These are phyloP conservation scores for Pachliopta kotzebuea DNA, from an alignment of 2,888 invertebrate species.

Conservation along the genomic window DNA sequence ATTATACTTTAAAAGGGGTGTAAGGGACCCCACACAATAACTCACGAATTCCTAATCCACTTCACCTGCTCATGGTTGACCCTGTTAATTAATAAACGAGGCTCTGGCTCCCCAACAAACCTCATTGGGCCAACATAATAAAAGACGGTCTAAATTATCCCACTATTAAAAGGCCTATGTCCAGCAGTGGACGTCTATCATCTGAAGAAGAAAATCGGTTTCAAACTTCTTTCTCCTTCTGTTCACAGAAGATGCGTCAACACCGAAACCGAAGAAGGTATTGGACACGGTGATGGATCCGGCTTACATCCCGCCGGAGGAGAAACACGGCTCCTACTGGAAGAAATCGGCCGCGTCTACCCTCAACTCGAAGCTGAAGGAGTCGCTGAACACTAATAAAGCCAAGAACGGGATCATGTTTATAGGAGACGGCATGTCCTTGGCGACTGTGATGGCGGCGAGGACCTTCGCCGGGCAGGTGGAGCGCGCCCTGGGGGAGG, in stretches of 20 bases:
- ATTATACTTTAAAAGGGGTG: too few species aligned
- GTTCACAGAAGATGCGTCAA: conserved; percentile 50
- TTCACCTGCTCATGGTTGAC: too few species aligned
- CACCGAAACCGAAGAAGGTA: conserved; percentile 58
- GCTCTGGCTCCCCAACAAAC: too few species aligned
- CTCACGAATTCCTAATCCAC: too few species aligned
- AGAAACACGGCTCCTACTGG: conserved; percentile 68
- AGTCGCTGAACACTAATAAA: conserved; percentile 53
- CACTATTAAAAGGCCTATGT: too few species aligned
- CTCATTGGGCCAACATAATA: too few species aligned
- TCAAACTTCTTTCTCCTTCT: neutral
- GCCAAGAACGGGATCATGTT: conserved; percentile 88
- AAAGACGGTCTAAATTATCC: too few species aligned
- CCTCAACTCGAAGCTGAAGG: conserved; percentile 51
- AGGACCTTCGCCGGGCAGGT: conserved; percentile 84
- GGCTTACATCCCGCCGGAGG: conserved; percentile 58
- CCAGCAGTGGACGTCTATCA: too few species aligned
- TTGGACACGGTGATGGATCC: conserved; percentile 65
- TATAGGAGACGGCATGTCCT: conserved; percentile 90
- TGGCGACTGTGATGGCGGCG: conserved; percentile 87
- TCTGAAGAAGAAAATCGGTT: too few species aligned
- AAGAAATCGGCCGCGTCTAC: conserved; percentile 53
- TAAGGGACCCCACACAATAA: too few species aligned
- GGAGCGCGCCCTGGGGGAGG: conserved; percentile 80
- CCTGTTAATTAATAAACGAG: too few species aligned